Conservation (phyloP, 2,888 invertebrate species). For the Athrips mouffetella region DNA sequence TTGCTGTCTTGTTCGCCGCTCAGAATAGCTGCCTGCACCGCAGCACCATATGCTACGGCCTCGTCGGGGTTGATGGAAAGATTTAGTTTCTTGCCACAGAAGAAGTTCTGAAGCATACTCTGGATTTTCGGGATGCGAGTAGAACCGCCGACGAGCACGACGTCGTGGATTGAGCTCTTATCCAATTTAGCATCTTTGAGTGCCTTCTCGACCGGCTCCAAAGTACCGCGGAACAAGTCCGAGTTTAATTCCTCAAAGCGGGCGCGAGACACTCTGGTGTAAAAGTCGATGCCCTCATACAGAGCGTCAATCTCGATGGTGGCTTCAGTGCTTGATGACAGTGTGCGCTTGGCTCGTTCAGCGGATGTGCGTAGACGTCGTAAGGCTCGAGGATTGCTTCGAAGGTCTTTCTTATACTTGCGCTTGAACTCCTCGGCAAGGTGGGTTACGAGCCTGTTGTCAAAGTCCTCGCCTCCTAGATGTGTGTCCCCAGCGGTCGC, state of each 20-base stretch:
- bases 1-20: constrained; percentile 85
- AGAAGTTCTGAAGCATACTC: constrained; percentile 85
- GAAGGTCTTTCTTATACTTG: constrained; percentile 83
- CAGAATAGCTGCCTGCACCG: constrained; percentile 85
- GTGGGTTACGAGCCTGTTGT: constrained; percentile 82
- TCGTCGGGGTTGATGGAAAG: constrained; percentile 89
- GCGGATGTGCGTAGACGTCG: constrained; percentile 86
- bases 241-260: constrained; percentile 87
- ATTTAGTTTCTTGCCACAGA: constrained; percentile 84
- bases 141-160: constrained; percentile 89
- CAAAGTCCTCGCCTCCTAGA: constrained; percentile 85
- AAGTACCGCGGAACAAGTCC: constrained; percentile 84
- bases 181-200: constrained; percentile 88
- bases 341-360: constrained; percentile 86
- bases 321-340: constrained; percentile 87
- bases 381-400: constrained; percentile 81
- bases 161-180: constrained; percentile 85
- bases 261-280: constrained; percentile 84
- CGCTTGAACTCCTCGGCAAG: constrained; percentile 84
- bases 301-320: constrained; percentile 86
- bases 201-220: constrained; percentile 88
- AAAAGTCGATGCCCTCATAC: constrained; percentile 83
- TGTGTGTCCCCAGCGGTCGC: constrained; percentile 92
- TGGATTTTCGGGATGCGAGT: constrained; percentile 90
- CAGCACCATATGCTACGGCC: constrained; percentile 88